Evolutionary conservation across 2,888 invertebrate genomes (phyloP).

Genomic region (Chesias legatella): DNA sequence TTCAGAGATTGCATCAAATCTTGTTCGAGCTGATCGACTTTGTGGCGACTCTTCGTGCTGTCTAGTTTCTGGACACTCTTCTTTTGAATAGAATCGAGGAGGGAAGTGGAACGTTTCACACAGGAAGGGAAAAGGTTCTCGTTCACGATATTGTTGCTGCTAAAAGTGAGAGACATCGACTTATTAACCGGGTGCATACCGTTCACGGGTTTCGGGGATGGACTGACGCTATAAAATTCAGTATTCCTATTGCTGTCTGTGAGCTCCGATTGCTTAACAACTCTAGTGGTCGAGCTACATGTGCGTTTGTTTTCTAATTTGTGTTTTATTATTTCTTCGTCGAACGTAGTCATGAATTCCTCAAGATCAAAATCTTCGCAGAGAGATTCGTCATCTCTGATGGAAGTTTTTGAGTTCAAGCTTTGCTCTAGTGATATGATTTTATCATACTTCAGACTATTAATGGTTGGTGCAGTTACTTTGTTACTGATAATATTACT

Average conservation of each 20-base stretch:
- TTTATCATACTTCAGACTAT: constrained; percentile 75
- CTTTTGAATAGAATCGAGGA: constrained; percentile 77
- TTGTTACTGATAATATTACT: constrained; percentile 50
- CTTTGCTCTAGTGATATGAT: constrained; percentile 76
- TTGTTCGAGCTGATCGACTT: constrained; percentile 70
- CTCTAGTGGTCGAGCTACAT: constrained; percentile 72
- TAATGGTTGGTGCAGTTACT: constrained; percentile 50
- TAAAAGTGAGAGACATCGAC: constrained; percentile 79
- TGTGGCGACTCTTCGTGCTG: constrained; percentile 61
- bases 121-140: constrained; percentile 74
- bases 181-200: constrained; percentile 72
- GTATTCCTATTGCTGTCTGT: constrained; percentile 55
- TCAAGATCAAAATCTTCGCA: constrained; percentile 83
- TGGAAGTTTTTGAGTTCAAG: constrained; percentile 67
- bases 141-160: constrained; percentile 72
- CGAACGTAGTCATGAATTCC: constrained; percentile 85
- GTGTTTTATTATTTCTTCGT: constrained; percentile 79
- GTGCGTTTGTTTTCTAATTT: constrained; percentile 66
- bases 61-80: constrained; percentile 55
- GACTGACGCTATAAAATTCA: constrained; percentile 56
- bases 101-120: constrained; percentile 79
- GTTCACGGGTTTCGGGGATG: constrained; percentile 59
- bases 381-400: constrained; percentile 74
- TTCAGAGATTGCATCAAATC: constrained; percentile 75
- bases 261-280: constrained; percentile 62